Evolutionary conservation across 2,113 vertebrate species (phyloP).

Genomic region (Cacatua alba): DNA sequence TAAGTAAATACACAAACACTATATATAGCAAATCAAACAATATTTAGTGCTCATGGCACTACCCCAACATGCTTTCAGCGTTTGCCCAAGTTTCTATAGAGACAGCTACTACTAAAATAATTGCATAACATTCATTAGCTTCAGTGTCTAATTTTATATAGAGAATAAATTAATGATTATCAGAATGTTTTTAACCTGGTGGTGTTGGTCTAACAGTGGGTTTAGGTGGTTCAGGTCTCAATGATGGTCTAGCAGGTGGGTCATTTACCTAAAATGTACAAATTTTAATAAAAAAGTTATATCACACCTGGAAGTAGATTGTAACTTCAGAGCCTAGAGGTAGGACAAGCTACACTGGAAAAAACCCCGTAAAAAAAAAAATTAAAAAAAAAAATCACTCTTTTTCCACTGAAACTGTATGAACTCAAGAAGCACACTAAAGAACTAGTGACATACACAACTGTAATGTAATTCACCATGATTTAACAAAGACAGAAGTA

Average conservation of each 20-base stretch:
- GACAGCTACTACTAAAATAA: not conserved
- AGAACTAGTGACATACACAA: not conserved
- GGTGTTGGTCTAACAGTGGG: slow-evolving; percentile 11
- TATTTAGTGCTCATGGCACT: not conserved
- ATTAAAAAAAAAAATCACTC: not conserved
- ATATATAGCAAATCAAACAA: not conserved
- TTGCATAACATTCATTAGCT: not conserved
- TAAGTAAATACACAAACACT: not conserved
- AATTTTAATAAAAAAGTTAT: not conserved
- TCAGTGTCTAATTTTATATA: not conserved
- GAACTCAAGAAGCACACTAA: not conserved
- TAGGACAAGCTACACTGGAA: not conserved
- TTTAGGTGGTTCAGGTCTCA: slow-evolving; percentile 44
- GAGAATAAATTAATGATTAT: not conserved
- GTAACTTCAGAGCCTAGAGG: not conserved
- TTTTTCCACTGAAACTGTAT: not conserved
- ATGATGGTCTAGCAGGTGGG: slow-evolving; percentile 46
- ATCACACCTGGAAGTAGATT: not conserved
- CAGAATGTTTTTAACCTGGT: slow-evolving; percentile 41
- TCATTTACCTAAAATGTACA: slow-evolving; percentile 61
- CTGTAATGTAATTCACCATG: not conserved
- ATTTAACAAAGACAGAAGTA: not conserved
- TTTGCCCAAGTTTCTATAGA: not conserved
- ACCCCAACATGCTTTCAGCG: not conserved
- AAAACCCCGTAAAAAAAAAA: not conserved